A percentile compares a stretch with the other conserved stretches of the same genome.
phyloP scores from a whole-genome alignment of 2,888 invertebrate species.

The Drosophila robusta region DNA sequence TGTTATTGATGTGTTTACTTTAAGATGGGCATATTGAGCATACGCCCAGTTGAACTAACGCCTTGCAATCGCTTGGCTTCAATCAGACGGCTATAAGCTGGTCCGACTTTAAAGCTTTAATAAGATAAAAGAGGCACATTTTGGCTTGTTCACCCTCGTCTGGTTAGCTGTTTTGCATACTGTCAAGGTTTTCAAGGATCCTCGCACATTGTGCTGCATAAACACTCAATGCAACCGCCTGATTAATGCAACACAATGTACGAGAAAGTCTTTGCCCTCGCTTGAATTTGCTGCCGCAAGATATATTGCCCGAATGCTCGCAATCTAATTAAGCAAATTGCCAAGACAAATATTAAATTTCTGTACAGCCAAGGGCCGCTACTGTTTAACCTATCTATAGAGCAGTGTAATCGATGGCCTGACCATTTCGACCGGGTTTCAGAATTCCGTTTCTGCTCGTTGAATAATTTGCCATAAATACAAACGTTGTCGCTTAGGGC shows the following conservation, averaged over 20 bases:
- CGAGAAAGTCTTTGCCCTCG: conserved; percentile 5
- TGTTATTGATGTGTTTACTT: conserved; percentile 55
- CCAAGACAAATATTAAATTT: conserved; percentile 45
- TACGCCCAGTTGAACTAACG: conserved; percentile 15
- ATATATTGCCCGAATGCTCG: conserved; percentile 18
- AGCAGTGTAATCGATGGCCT: conserved; percentile 52
- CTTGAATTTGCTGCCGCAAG: conserved; percentile 42
- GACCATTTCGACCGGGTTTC: conserved; percentile 13
- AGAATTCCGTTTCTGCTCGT: background rate
- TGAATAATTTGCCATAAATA: conserved; percentile 10
- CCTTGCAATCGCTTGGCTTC: background rate
- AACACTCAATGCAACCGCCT: conserved; percentile 30
- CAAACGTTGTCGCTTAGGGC: background rate
- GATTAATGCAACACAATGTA: conserved; percentile 64
- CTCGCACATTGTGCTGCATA: conserved; percentile 55
- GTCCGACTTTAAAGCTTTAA: conserved; percentile 3
- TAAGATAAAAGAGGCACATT: background rate
- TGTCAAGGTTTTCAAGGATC: conserved; percentile 3
- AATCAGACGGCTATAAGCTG: background rate
- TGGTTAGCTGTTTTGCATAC: conserved; percentile 9
- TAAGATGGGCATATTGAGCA: conserved; percentile 21
- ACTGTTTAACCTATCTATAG: conserved; percentile 5
- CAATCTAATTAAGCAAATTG: conserved; percentile 55
- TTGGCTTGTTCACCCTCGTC: background rate
- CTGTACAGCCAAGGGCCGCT: background rate